Conservation (phyloP, 2,888 invertebrate species). For the Lithophane leautieri region DNA sequence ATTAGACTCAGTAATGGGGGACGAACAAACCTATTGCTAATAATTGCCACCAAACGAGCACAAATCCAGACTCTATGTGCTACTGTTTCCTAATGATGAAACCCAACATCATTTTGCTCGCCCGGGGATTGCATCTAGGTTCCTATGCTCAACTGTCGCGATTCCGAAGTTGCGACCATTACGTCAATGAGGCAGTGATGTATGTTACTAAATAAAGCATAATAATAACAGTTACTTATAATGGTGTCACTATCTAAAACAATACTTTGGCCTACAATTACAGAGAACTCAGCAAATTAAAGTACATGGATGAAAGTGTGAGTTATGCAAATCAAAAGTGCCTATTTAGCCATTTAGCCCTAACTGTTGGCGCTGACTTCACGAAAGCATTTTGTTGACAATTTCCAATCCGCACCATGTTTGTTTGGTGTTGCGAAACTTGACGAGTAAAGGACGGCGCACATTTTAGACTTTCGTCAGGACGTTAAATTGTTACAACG, state of each 20-base stretch:
- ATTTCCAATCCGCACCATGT: constrained; percentile 47
- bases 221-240: background rate
- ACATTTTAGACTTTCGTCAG: constrained; percentile 28
- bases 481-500: constrained; percentile 1
- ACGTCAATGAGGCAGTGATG: background rate
- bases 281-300: constrained; percentile 8
- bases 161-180: background rate
- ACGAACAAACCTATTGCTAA: background rate
- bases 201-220: background rate
- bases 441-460: constrained; percentile 27
- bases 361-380: constrained; percentile 42
- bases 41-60: background rate
- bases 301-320: background rate
- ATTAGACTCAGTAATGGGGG: background rate
- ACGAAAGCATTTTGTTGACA: constrained; percentile 62
- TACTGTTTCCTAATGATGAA: background rate
- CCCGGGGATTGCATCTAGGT: background rate
- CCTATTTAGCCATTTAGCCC: constrained; percentile 1
- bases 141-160: background rate
- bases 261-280: constrained; percentile 5
- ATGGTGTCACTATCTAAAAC: background rate
- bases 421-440: constrained; percentile 62
- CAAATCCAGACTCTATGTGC: background rate
- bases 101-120: background rate
- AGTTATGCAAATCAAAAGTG: constrained; percentile 29